These are phyloP conservation scores for Oscheius sp. DNA, from an alignment of 2,888 invertebrate genomes.

Conservation along the genomic window DNA sequence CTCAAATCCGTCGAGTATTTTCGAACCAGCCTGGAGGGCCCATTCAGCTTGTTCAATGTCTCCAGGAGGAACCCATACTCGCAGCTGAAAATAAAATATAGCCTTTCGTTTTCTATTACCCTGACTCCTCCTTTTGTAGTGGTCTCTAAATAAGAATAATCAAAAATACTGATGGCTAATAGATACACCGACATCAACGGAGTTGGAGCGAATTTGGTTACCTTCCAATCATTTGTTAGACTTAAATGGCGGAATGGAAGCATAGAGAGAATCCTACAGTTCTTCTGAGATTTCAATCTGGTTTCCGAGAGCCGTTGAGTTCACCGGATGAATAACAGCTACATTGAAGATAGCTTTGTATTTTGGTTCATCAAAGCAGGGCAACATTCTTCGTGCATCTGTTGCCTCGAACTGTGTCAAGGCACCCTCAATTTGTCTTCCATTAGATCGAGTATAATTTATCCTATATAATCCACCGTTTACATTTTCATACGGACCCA, in stretches of 20 bases:
- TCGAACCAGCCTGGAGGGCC: slow-evolving; percentile 74
- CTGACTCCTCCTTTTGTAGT: neutral
- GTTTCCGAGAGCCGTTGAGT: neutral
- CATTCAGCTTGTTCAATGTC: slow-evolving; percentile 76
- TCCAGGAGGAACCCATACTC: slow-evolving; percentile 63
- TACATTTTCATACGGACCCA: neutral
- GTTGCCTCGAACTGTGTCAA: neutral
- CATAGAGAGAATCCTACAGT: neutral
- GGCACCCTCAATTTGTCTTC: neutral
- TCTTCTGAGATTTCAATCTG: neutral
- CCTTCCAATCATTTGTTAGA: slow-evolving; percentile 70
- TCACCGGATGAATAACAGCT: neutral
- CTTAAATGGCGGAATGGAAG: too few species aligned
- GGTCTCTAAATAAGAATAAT: slow-evolving; percentile 74
- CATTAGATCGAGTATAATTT: neutral
- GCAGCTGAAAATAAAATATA: neutral
- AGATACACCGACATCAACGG: slow-evolving; percentile 86
- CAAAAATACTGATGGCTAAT: slow-evolving; percentile 86
- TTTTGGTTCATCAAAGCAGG: slow-evolving; percentile 1
- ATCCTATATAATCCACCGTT: neutral
- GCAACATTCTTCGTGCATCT: neutral
- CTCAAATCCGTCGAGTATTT: slow-evolving; percentile 76
- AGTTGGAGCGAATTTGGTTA: slow-evolving; percentile 76
- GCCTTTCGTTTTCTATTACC: neutral
- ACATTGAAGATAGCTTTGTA: slow-evolving; percentile 2